Evolutionary conservation across 2,797 vertebrate species (phyloP).

Genomic region (Syngnathus acus): DNA sequence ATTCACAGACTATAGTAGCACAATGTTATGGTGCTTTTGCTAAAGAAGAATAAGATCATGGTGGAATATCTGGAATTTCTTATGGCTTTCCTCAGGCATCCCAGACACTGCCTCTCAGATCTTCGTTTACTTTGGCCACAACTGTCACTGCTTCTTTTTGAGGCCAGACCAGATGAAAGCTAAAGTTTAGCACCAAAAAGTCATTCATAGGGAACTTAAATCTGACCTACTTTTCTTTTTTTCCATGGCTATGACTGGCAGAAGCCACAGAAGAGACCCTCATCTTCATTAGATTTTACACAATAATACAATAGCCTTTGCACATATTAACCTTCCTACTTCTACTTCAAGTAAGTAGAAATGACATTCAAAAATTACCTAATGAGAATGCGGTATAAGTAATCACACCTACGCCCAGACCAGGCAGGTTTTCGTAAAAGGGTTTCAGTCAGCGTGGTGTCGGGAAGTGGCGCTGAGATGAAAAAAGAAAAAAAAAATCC

Average conservation of each 20-base stretch:
- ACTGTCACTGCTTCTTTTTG: slow-evolving; percentile 40
- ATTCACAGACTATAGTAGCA: slow-evolving; percentile 57
- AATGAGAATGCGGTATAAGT: background rate
- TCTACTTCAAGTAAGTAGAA: background rate
- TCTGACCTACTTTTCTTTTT: slow-evolving; percentile 30
- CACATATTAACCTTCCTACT: background rate
- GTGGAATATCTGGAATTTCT: slow-evolving; percentile 64
- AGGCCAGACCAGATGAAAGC: slow-evolving; percentile 55
- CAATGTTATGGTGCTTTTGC: slow-evolving; percentile 58
- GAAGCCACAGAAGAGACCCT: slow-evolving; percentile 13
- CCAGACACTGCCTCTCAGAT: slow-evolving; percentile 54
- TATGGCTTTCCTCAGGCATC: slow-evolving; percentile 53
- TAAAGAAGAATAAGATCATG: slow-evolving; percentile 65
- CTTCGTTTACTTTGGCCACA: slow-evolving; percentile 61
- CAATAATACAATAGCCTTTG: background rate
- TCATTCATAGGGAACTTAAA: slow-evolving; percentile 50
- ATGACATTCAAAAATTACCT: background rate
- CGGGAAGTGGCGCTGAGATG: background rate
- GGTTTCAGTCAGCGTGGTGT: background rate
- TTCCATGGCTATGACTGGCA: slow-evolving; percentile 9
- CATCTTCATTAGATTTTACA: slow-evolving; percentile 11
- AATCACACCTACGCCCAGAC: background rate
- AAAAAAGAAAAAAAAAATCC: no score
- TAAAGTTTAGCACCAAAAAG: slow-evolving; percentile 52
- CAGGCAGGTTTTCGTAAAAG: background rate